Evolutionary conservation across 1,140 invertebrate species (phyloP), one percentile per base, ranked within the genome.

Genomic region (Papilio machaon): DNA sequence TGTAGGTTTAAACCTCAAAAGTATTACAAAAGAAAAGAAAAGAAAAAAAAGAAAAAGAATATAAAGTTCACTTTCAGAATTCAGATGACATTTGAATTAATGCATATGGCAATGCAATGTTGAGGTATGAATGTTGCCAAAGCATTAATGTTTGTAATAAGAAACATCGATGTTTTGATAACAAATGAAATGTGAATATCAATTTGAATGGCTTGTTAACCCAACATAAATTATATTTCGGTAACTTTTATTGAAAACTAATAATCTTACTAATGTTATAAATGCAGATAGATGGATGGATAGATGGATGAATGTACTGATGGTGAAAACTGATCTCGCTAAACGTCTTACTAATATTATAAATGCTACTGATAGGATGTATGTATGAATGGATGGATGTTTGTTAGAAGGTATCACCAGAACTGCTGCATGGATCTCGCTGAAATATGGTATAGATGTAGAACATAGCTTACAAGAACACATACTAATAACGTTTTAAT

Each of bases 41-140:
- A 52, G 35, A 75, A 19, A 23, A 47, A 74, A 74, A 67, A 35
- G 10, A 35, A 67, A 67, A 67, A 67, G 10, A 23, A 35, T 2
- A 5, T 67, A 15, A 30, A 19, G 64, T 67, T 67, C 47, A 52
- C 30, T 35, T 35, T 30, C 64, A 35, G 64, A 38, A 15, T 70
- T 70, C 30, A 15, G 11, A 70, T 70, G 64, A 70, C 64, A 70
- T 30, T 15, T 70, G 64, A 67, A 70, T 67, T 9, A 35, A 43
- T 70, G 54, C 60, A 19, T 58, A 77, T 60, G 38, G 46, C 38
- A 49, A 75, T n/a, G 17, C 19, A 47, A 49, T 49, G 73, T 43
- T 47, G 46, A 75, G 19, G 19, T 75, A 75, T 47, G 38, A 60
- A 79, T 81, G 49, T 70, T 81, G 52, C 81, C 52, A 82, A 76